phyloP scores from a whole-genome alignment of 2,797 vertebrate species.

The Pseudopleuronectes americanus region DNA sequence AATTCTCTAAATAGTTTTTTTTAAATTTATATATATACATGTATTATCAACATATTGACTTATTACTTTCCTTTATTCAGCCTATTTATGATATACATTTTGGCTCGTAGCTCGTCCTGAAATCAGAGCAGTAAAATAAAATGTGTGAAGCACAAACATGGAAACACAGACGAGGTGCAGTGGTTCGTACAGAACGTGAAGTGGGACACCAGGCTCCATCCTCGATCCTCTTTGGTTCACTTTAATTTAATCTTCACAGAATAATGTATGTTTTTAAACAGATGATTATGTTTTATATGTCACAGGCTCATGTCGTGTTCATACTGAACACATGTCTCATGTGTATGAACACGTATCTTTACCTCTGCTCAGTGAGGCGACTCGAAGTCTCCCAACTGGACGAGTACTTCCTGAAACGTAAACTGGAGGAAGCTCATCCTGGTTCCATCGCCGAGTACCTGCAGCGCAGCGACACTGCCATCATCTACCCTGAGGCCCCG shows the following conservation, averaged over 20 bases:
- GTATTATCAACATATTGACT: too few species aligned
- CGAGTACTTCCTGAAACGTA: conserved; percentile 91
- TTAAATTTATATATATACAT: too few species aligned
- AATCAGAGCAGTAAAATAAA: too few species aligned
- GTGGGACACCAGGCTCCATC: not conserved
- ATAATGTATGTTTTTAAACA: not conserved
- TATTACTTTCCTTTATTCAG: too few species aligned
- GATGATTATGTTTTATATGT: not conserved
- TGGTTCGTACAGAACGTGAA: too few species aligned
- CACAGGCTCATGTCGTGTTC: not conserved
- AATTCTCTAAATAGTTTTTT: too few species aligned
- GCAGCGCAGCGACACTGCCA: conserved; percentile 94
- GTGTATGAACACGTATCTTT: not conserved
- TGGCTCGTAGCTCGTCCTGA: too few species aligned
- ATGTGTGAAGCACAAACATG: too few species aligned
- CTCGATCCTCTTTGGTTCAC: not conserved
- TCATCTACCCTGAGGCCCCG: conserved; percentile 98
- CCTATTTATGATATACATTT: too few species aligned
- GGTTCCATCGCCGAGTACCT: conserved; percentile 94
- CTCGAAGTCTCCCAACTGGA: conserved; percentile 90
- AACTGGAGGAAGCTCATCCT: conserved; percentile 89
- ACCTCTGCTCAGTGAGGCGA: conserved; percentile 82
- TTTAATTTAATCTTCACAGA: not conserved
- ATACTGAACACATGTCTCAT: not conserved
- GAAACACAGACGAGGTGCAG: too few species aligned